Evolutionary conservation across 2,888 invertebrate species (phyloP), one percentile per base, ranked within the genome.

Genomic region (Julus scandinavius): DNA sequence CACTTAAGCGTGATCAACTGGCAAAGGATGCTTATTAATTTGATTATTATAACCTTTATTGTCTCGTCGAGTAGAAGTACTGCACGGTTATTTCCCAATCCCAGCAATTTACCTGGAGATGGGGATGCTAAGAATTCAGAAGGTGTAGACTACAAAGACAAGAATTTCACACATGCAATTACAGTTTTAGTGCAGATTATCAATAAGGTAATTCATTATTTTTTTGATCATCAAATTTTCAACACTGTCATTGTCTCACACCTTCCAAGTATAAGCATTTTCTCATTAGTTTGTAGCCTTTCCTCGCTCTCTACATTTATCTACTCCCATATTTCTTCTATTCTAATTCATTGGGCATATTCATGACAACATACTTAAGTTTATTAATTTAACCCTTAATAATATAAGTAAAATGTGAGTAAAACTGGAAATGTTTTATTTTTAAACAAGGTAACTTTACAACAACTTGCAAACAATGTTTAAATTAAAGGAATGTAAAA

Each of bases 71-170:
- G 88, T 50, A 88, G 58, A 20, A 38, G 4, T 7, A 15, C 3
- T 63, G 85, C 85, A 85, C 95, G 91, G 89, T 89, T 90, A 91
- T 94, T 93, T 85, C 93, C 93, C n/a, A 94, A 91, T 58, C 91
- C 91, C 40, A 93, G 89, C 88, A 94, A 93, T 91, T 93, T 94
- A 87, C 93, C 92, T 13, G 92, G 92, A 83, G 92, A 93, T 6
- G 94, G 94, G 49, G 90, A 90, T 88, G 92, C 91, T 15, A 94
- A 89, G 90, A 94, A 94, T 41, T 94, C 93, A 63, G 91, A 90
- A 17, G 93, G 91, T 29, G 92, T 92, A 7, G 63, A 88, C 88
- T 86, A 50, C 40, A 88, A 87, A 87, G 72, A 72, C 29, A 72
- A 72, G n/a, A 72, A 29, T 85, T 85, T 85, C n/a, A 85, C 38